Evolutionary conservation across 2,797 vertebrate species (phyloP).

Genomic region (Esox lucius): DNA sequence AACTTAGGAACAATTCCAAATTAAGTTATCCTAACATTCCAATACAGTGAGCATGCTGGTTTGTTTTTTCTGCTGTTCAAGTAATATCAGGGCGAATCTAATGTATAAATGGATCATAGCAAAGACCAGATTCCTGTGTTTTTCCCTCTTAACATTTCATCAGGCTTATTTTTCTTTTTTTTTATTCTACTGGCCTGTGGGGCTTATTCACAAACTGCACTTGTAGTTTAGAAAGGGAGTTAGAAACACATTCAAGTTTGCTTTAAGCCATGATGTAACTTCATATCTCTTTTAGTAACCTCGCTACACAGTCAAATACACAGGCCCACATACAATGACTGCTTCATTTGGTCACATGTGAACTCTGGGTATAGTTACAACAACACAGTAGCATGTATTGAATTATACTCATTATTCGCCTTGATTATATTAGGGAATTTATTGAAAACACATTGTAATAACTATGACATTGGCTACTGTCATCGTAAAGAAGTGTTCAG

Average conservation of each 20-base stretch:
- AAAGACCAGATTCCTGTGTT: conserved; percentile 23
- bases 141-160: conserved; percentile 20
- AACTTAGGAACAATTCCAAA: conserved; percentile 14
- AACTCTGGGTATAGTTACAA: not conserved
- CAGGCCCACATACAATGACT: not conserved
- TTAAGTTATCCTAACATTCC: conserved; percentile 18
- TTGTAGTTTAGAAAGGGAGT: not conserved
- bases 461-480: not conserved
- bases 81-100: conserved; percentile 13
- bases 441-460: not conserved
- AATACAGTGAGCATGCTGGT: conserved; percentile 14
- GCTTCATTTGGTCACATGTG: not conserved
- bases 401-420: not conserved
- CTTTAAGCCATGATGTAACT: not conserved
- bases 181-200: conserved; percentile 18
- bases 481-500: not conserved
- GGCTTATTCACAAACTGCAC: conserved; percentile 14
- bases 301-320: not conserved
- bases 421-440: not conserved
- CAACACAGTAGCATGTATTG: not conserved
- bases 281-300: not conserved
- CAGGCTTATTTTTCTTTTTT: conserved; percentile 14
- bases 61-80: conserved; percentile 4
- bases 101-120: conserved; percentile 22
- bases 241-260: not conserved